A percentile compares a stretch with the other conserved stretches of the same genome.
Conservation (phyloP, 2,888 invertebrate genomes). For the Dimorphilus gyrociliatus region DNA sequence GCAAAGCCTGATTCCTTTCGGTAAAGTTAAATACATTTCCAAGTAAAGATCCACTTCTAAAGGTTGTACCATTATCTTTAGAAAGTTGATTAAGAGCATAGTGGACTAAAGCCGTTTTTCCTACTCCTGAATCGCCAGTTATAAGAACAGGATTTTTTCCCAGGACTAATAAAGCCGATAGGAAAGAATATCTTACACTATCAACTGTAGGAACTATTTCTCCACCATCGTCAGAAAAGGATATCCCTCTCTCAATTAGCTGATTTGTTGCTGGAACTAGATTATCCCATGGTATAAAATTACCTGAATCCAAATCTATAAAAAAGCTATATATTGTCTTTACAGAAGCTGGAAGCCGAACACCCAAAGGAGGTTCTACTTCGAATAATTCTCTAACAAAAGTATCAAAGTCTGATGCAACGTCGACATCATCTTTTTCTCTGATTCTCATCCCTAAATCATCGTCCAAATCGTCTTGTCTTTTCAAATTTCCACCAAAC, state of each 20-base stretch:
- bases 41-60: constrained; percentile 23
- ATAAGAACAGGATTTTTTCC: constrained; percentile 33
- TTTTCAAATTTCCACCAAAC: constrained; percentile 29
- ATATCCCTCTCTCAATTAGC: constrained; percentile 21
- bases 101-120: constrained; percentile 33
- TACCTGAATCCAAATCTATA: constrained; percentile 33
- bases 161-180: constrained; percentile 25
- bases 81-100: constrained; percentile 24
- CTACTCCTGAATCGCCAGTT: constrained; percentile 35
- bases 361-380: constrained; percentile 32
- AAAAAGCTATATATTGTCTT: constrained; percentile 35
- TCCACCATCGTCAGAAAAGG: constrained; percentile 7
- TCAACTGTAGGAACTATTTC: constrained; percentile 35
- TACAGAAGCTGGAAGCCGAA: constrained; percentile 31
- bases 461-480: constrained; percentile 30
- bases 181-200: constrained; percentile 34
- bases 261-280: constrained; percentile 33
- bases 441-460: constrained; percentile 15
- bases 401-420: constrained; percentile 35
- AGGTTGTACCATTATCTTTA: constrained; percentile 25
- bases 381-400: constrained; percentile 35
- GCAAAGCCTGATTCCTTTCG: constrained; percentile 25
- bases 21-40: constrained; percentile 31
- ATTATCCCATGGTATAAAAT: constrained; percentile 33
- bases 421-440: constrained; percentile 14